Conservation (phyloP, 1,140 invertebrate species). For the Cataglyphis hispanica region DNA sequence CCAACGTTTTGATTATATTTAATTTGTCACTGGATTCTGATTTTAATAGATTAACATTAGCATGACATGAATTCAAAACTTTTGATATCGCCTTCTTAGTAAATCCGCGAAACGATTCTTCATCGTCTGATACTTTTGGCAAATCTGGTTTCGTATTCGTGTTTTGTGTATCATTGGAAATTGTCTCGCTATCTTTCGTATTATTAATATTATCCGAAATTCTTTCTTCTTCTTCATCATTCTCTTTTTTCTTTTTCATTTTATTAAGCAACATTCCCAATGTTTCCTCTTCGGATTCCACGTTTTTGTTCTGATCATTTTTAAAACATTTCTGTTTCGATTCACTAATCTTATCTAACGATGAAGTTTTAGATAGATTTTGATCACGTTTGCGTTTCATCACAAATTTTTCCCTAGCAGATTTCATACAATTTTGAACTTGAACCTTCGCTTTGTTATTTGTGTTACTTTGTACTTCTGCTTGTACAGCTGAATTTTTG, state of each 20-base stretch:
- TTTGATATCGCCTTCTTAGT: slow-evolving; percentile 83
- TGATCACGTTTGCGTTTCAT: slow-evolving; percentile 73
- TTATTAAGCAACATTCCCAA: slow-evolving; percentile 79
- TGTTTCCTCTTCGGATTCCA: slow-evolving; percentile 82
- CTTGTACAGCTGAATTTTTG: slow-evolving; percentile 64
- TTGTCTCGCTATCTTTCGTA: slow-evolving; percentile 48
- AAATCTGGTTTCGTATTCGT: slow-evolving; percentile 45
- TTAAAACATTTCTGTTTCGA: slow-evolving; percentile 65
- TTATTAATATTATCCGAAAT: neutral
- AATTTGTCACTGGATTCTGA: slow-evolving; percentile 52
- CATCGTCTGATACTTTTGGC: slow-evolving; percentile 85
- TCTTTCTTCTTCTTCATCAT: slow-evolving; percentile 79
- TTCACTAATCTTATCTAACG: slow-evolving; percentile 53
- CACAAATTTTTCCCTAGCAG: slow-evolving; percentile 63
- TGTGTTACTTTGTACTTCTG: slow-evolving; percentile 57
- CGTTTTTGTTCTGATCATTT: slow-evolving; percentile 59
- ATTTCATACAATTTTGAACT: slow-evolving; percentile 62
- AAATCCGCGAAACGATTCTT: slow-evolving; percentile 87
- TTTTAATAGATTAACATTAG: slow-evolving; percentile 71
- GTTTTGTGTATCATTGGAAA: slow-evolving; percentile 20
- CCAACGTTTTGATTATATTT: slow-evolving; percentile 55
- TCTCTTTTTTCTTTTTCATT: slow-evolving; percentile 81
- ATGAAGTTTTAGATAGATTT: slow-evolving; percentile 43
- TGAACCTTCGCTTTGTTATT: slow-evolving; percentile 67
- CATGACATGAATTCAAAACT: slow-evolving; percentile 77